Evolutionary conservation across 2,113 vertebrate genomes (phyloP).

Genomic region (Carettochelys insculpta): DNA sequence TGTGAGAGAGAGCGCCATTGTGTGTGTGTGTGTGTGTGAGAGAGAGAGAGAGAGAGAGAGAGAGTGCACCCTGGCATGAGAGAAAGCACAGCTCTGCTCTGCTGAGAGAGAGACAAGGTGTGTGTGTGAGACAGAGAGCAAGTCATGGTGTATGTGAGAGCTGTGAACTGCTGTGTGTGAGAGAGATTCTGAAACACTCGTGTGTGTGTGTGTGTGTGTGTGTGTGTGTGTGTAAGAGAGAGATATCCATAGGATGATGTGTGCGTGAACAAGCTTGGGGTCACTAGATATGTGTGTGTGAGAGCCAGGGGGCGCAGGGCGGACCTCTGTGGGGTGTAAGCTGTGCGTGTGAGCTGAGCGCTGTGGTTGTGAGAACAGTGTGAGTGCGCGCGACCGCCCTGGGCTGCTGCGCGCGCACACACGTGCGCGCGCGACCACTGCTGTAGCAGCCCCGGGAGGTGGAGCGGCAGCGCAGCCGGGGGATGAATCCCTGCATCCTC

Average conservation of each 20-base stretch:
- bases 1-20: too few relatives aligned
- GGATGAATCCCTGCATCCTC: constrained; percentile 57
- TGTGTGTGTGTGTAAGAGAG: neutral
- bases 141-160: neutral
- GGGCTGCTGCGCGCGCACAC: too few relatives aligned
- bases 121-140: neutral
- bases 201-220: neutral
- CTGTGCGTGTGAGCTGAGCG: neutral
- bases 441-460: constrained; percentile 60
- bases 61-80: too few relatives aligned
- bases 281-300: too few relatives aligned
- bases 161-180: neutral
- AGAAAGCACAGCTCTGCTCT: too few relatives aligned
- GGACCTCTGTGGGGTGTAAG: too few relatives aligned
- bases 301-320: too few relatives aligned
- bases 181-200: neutral
- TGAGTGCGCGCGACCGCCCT: too few relatives aligned
- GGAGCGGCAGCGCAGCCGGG: constrained; percentile 52
- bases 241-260: neutral
- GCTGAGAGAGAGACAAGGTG: too few relatives aligned
- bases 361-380: too few relatives aligned
- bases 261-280: neutral
- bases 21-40: neutral
- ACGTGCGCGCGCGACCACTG: constrained; percentile 20
- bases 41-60: neutral